Evolutionary conservation across 2,888 invertebrate species (phyloP).

Genomic region (Polia nebulosa): DNA sequence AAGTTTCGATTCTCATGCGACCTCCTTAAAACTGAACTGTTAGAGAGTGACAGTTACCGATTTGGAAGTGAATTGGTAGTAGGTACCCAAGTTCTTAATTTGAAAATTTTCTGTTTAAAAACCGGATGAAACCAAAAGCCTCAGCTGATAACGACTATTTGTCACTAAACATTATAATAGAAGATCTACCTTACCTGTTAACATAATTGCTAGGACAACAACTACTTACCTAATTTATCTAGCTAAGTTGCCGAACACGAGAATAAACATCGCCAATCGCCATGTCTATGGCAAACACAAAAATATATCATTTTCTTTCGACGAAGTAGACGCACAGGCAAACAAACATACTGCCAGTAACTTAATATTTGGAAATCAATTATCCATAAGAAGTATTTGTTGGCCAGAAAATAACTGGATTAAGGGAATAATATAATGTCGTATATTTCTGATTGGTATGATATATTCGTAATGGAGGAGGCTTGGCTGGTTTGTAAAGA

Average conservation of each 20-base stretch:
- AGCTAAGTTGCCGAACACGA: conserved; percentile 59
- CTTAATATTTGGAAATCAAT: conserved; percentile 89
- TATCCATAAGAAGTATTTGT: conserved; percentile 84
- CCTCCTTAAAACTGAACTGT: no score
- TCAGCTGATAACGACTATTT: not conserved
- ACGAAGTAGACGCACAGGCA: conserved; percentile 67
- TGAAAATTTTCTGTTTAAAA: no score
- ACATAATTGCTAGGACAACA: conserved; percentile 57
- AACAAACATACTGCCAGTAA: conserved; percentile 79
- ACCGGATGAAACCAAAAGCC: no score
- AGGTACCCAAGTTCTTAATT: no score
- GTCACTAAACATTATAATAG: conserved; percentile 12
- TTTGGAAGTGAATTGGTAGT: no score
- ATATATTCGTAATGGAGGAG: conserved; percentile 52
- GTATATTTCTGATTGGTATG: conserved; percentile 64
- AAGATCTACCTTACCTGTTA: conserved; percentile 38
- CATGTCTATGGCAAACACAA: conserved; percentile 69
- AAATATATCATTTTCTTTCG: conserved; percentile 77
- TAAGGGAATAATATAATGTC: conserved; percentile 77
- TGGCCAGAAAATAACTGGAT: conserved; percentile 81
- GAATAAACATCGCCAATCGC: conserved; percentile 65
- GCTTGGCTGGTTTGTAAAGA: conserved; percentile 8
- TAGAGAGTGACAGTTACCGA: no score
- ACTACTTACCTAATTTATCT: conserved; percentile 60
- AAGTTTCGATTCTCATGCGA: no score